phyloP scores from a whole-genome alignment of 1,140 invertebrate species.

The Drosophila nigrodunni region DNA sequence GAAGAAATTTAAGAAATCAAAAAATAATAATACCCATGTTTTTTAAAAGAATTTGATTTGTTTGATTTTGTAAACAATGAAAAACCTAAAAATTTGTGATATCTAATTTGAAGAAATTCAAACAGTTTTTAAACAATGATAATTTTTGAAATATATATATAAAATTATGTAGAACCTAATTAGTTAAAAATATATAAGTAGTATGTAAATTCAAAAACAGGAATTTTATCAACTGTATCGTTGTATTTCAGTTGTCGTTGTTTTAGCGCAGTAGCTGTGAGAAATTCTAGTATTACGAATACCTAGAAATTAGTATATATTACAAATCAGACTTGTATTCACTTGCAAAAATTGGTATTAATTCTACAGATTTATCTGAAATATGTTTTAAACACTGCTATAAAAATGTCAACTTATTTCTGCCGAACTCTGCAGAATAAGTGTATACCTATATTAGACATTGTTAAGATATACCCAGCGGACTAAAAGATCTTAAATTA shows the following conservation, averaged over 20 bases:
- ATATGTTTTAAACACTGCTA: not conserved
- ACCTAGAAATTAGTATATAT: constrained; percentile 48
- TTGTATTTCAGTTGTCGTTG: constrained; percentile 60
- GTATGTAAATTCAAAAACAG: constrained; percentile 63
- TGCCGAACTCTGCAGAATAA: constrained; percentile 3
- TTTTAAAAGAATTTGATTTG: not conserved
- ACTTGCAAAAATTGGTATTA: constrained; percentile 20
- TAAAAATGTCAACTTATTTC: not conserved
- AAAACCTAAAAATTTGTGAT: constrained; percentile 52
- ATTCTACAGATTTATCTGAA: not conserved
- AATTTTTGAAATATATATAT: constrained; percentile 21
- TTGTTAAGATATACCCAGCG: constrained; percentile 37
- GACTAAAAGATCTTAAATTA: no score
- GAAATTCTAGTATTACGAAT: constrained; percentile 53
- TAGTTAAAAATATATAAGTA: constrained; percentile 14
- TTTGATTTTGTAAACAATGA: constrained; percentile 11
- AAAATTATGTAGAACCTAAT: constrained; percentile 18
- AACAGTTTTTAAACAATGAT: constrained; percentile 32
- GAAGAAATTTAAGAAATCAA: constrained; percentile 18
- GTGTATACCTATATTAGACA: constrained; percentile 16
- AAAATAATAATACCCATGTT: constrained; percentile 8
- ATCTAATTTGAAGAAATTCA: constrained; percentile 48
- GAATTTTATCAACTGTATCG: constrained; percentile 69
- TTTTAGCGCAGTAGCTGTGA: constrained; percentile 81
- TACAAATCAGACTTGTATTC: not conserved